A percentile compares a stretch with the other conserved stretches of the same genome.
Conservation (phyloP, 2,888 invertebrate species). For the Drosophila planitibia region DNA sequence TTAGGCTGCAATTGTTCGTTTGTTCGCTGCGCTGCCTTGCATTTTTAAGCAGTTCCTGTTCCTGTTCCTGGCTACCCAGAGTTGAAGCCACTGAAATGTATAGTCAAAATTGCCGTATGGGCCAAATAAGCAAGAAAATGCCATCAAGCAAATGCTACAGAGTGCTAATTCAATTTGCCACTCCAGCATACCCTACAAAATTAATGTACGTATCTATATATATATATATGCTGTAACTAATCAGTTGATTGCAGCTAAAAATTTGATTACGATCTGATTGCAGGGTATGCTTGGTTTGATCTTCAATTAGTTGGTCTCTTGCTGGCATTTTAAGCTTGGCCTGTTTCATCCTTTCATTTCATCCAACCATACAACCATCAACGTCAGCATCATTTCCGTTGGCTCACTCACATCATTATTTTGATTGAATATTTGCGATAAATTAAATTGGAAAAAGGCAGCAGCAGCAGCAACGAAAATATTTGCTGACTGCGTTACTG, state of each 20-base stretch:
- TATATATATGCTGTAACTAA: neutral
- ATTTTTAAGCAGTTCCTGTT: conserved; percentile 70
- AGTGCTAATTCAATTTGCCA: neutral
- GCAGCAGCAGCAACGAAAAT: conserved; percentile 53
- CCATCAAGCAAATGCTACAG: conserved; percentile 11
- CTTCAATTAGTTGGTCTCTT: conserved; percentile 10
- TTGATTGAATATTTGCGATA: conserved; percentile 82
- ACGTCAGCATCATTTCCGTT: conserved; percentile 54
- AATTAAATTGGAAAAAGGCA: conserved; percentile 78
- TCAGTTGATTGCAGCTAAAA: neutral
- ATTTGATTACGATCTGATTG: neutral
- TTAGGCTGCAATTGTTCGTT: conserved; percentile 82
- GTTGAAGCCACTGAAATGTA: conserved; percentile 35
- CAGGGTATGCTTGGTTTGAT: conserved; percentile 18
- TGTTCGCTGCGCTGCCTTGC: conserved; percentile 71
- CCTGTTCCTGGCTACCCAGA: conserved; percentile 1
- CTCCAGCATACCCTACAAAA: neutral
- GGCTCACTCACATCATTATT: conserved; percentile 70
- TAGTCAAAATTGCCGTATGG: conserved; percentile 47
- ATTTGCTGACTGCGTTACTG: conserved; percentile 54
- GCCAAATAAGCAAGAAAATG: conserved; percentile 47
- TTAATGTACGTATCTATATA: neutral
- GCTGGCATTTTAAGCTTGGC: conserved; percentile 17
- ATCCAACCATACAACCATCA: conserved; percentile 33
- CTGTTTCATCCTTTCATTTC: conserved; percentile 19